These are phyloP conservation scores for Xenopus borealis DNA, from an alignment of 2,113 vertebrate genomes.

Conservation along the genomic window DNA sequence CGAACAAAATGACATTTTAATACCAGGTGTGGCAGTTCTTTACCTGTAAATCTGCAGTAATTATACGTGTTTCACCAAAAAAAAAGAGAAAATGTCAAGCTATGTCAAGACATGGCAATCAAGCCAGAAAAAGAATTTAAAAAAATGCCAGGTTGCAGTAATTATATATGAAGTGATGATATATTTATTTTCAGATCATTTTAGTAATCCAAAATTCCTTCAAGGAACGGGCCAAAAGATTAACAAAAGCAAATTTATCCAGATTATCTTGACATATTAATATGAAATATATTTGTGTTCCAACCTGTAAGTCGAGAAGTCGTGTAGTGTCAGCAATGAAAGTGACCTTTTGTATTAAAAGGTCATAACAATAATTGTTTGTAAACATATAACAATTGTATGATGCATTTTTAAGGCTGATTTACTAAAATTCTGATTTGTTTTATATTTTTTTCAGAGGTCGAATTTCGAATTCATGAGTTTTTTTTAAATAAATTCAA, in stretches of 20 bases:
- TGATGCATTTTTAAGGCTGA: no score
- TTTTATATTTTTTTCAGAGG: no score
- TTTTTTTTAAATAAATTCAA: no score
- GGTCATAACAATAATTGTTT: no score
- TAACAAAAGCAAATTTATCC: background rate
- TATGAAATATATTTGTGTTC: no score
- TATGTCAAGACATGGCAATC: slow-evolving; percentile 13
- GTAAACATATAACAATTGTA: no score
- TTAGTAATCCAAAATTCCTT: background rate
- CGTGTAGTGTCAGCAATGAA: no score
- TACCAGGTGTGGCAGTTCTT: slow-evolving; percentile 19
- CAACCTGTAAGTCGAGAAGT: no score
- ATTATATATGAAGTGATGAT: background rate
- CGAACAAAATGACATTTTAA: slow-evolving; percentile 19
- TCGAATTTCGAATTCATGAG: no score
- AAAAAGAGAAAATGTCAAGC: slow-evolving; percentile 12
- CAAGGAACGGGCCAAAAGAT: slow-evolving; percentile 13
- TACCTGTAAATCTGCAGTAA: slow-evolving; percentile 14
- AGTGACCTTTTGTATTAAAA: no score
- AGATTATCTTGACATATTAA: background rate
- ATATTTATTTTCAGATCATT: background rate
- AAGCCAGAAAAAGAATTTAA: background rate
- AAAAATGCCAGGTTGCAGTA: background rate
- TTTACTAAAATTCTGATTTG: no score
- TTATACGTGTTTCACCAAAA: slow-evolving; percentile 18